Base-by-base conservation (phyloP, 2,797 vertebrate genomes). In the Galago senegalensis region DNA sequence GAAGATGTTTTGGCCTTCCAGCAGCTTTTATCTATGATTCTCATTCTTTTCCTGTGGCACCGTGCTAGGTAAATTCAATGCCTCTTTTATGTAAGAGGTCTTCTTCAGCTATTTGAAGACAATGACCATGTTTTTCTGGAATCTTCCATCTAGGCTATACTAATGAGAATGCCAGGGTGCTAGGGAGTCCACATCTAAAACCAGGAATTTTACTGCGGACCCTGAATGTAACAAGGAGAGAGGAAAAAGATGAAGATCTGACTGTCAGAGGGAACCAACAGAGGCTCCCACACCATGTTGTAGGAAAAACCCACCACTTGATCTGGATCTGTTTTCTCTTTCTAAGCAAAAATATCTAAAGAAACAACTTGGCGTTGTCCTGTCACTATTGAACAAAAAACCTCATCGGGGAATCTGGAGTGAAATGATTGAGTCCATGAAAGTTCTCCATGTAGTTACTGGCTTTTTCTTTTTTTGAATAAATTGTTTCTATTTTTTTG, bases 401-500 rank as follows among this genome's bases (percentile, higher is more conserved):
- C 31, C 5, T 58, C 49, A 23, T 82, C 31, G 46, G 31, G n/a
- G 34, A 75, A 49, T 80, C 53, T 86, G 75, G n/a, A 60, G 27
- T 37, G 25, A 93, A 85, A 60, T 34, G 75, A 70, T 79, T 43
- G 3, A 53, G 27, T 49, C 49, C 27, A 5, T n/a, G 17, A 46
- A 94, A 65, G 25, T 69, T 88, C 85, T 94, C 72, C 10, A 43
- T 81, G 61, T 34, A 83, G 58, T 70, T 93, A 76, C 21, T 81
- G 87, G 21, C 34, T 81, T 16, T 23, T 67, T n/a, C 89, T 53
- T n/a, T 91, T 89, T 75, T 86, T 17, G 23, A 94, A 72, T 46
- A 92, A 40, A 82, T 92, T 90, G 34, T 84, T 96, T 90, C 18
- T 61, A 58, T 13, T 7, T 80, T 80, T 95, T 96, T 84, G 31